phyloP scores from a whole-genome alignment of 2,797 vertebrate genomes.

The Sebastes diaconus region DNA sequence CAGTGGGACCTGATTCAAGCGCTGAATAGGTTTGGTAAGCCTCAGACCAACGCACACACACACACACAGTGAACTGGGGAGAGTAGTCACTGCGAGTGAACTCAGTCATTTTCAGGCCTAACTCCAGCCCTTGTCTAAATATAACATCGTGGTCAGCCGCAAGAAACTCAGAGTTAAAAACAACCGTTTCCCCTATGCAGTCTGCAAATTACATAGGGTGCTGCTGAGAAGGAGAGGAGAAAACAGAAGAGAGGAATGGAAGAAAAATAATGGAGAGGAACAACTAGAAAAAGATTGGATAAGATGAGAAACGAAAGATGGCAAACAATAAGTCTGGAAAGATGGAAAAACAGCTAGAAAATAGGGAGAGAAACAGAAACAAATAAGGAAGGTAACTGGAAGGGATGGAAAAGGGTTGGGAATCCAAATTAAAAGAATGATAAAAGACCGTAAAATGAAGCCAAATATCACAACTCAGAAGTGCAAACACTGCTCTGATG shows the following conservation, averaged over 20 bases:
- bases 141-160: constrained; percentile 81
- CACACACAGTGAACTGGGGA: constrained; percentile 21
- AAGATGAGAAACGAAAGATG: background rate
- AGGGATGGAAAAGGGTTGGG: background rate
- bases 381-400: background rate
- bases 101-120: constrained; percentile 80
- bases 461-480: background rate
- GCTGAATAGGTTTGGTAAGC: constrained; percentile 60
- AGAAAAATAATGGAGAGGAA: constrained; percentile 18
- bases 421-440: background rate
- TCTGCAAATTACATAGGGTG: constrained; percentile 79
- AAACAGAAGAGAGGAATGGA: constrained; percentile 16
- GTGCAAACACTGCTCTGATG: constrained; percentile 21
- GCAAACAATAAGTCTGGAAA: background rate
- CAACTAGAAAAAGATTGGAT: constrained; percentile 8
- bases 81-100: constrained; percentile 71
- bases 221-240: constrained; percentile 32
- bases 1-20: constrained; percentile 64
- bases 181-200: constrained; percentile 76
- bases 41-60: constrained; percentile 54
- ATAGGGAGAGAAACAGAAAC: background rate
- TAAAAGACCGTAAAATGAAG: background rate
- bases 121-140: constrained; percentile 82
- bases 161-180: constrained; percentile 82
- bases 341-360: background rate